These are phyloP conservation scores for Drosophila santomea DNA, from an alignment of 1,140 invertebrate species.

Conservation along the genomic window DNA sequence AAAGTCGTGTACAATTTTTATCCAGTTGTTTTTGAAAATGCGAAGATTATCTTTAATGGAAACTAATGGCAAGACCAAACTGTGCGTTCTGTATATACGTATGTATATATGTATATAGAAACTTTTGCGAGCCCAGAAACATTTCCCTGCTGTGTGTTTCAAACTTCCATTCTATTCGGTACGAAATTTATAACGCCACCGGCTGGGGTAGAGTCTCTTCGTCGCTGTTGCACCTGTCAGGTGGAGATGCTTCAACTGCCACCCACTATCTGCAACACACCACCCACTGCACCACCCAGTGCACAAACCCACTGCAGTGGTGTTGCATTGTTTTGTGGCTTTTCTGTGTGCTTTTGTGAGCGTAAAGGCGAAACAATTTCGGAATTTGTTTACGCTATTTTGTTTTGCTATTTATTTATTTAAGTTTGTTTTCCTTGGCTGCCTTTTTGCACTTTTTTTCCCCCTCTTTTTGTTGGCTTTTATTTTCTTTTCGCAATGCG, in stretches of 20 bases:
- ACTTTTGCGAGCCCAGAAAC: constrained; percentile 22
- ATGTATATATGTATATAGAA: constrained; percentile 1
- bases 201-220: constrained; percentile 4
- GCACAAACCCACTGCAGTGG: constrained; percentile 1
- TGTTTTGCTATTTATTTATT: constrained; percentile 40
- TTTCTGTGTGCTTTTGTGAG: constrained; percentile 36
- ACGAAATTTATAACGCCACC: constrained; percentile 34
- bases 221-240: constrained; percentile 24
- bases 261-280: not conserved
- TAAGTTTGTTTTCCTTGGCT: constrained; percentile 26
- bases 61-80: constrained; percentile 4
- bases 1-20: not conserved
- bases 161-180: constrained; percentile 31
- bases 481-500: constrained; percentile 1
- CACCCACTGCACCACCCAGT: not conserved
- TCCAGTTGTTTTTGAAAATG: not conserved
- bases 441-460: not conserved
- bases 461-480: not conserved
- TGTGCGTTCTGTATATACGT: not conserved
- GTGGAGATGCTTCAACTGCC: constrained; percentile 2
- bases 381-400: constrained; percentile 34
- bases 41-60: constrained; percentile 21
- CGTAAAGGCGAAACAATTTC: constrained; percentile 37
- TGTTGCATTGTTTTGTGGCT: constrained; percentile 41
- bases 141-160: constrained; percentile 36